These are phyloP conservation scores for Caenorhabditis remanei DNA, from an alignment of 1,140 invertebrate genomes.

Conservation along the genomic window DNA sequence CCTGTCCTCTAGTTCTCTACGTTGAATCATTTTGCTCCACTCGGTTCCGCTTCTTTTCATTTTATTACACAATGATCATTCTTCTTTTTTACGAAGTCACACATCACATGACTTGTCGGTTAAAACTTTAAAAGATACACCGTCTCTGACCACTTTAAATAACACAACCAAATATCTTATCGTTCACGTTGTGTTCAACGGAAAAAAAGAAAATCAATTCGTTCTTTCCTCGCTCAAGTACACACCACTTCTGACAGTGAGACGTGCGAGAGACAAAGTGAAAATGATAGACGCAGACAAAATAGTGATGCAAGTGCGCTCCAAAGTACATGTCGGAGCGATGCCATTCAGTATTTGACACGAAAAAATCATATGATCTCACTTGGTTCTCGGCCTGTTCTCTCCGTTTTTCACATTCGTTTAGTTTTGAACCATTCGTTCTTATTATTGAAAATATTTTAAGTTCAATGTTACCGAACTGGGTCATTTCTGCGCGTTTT, in stretches of 20 bases:
- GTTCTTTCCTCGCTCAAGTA: slow-evolving; percentile 40
- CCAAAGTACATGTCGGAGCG: slow-evolving; percentile 32
- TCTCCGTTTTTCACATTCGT: background rate
- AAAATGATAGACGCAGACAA: slow-evolving; percentile 2
- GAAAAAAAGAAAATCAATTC: slow-evolving; percentile 22
- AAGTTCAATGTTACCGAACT: too few species aligned
- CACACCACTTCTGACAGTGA: background rate
- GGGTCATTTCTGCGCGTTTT: too few species aligned
- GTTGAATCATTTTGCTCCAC: background rate
- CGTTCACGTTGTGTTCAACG: background rate
- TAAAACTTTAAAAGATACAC: slow-evolving; percentile 33
- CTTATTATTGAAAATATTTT: background rate
- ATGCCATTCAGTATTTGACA: slow-evolving; percentile 15
- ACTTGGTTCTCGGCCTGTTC: background rate
- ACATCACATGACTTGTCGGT: background rate
- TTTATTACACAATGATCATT: background rate
- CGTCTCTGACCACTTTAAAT: too few species aligned
- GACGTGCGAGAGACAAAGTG: background rate
- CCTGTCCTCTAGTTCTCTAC: background rate
- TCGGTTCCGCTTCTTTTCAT: background rate
- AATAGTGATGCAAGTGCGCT: slow-evolving; percentile 14
- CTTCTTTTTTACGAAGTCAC: background rate
- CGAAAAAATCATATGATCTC: slow-evolving; percentile 49
- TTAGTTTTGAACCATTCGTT: background rate
- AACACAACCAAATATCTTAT: background rate